Base-by-base conservation (phyloP, 2,888 invertebrate species). In the Camptogramma bilineatum region DNA sequence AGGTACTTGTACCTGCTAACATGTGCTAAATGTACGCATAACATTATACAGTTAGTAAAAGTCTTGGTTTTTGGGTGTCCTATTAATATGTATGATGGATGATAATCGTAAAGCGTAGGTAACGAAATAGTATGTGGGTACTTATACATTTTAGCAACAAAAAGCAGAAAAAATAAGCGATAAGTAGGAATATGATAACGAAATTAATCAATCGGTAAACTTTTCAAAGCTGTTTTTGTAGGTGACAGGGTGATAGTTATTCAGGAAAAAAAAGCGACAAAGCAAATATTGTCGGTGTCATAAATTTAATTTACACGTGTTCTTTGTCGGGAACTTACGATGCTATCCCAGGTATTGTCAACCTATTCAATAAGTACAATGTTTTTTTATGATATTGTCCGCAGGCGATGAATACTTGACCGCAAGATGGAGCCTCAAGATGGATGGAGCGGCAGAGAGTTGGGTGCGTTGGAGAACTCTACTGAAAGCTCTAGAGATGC, bases 321-420 rank as follows among this genome's bases (percentile, higher is more conserved):
- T 10, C 1, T 42, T 16, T 16, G 8, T 42, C 1, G 2, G n/a
- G 5, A 16, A 42, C n/a, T 42, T 42, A 42, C 42, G 21, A 21
- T 21, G 4, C 2, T 21, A 28, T 7, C 28, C 7, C 5, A 28
- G 28, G 28, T 28, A 7, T 28, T 7, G 28, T 28, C 28, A 28
- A 28, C 28, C n/a, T n/a, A 39, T 39, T 16, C 5, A 42, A 42
- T 44, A 1, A 13, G 3, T 16, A 42, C 5, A 8, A 7, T 44
- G 2, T 8, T 17, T 44, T 17, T 46, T 60, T 48, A 44, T 65
- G 52, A 53, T 62, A 47, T 84, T 83, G 81, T 88, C 81, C 76
- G 52, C 91, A 92, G 93, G 90, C 88, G 84, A 93, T 93, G 93
- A 92, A 87, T 75, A 85, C 86, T 86, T 92, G 86, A 92, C 84